Conservation (phyloP, 2,888 invertebrate genomes). For the Erynnis tages region DNA sequence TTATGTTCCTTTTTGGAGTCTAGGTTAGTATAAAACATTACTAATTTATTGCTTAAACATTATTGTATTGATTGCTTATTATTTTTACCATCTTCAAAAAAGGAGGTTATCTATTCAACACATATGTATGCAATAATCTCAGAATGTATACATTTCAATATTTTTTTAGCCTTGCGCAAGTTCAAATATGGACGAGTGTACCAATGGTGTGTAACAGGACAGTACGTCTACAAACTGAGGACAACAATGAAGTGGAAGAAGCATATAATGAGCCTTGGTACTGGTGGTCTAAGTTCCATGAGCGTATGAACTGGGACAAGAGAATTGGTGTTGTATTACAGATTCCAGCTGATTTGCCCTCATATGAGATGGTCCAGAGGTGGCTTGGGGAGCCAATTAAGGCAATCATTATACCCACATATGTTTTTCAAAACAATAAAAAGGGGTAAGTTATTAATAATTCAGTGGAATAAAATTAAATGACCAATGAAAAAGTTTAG, state of each 20-base stretch:
- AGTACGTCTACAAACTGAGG: slow-evolving; percentile 47
- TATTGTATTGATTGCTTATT: too few relatives aligned
- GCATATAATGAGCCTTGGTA: slow-evolving; percentile 86
- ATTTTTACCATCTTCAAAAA: too few relatives aligned
- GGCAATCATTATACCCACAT: slow-evolving; percentile 90
- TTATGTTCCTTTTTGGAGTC: slow-evolving; percentile 64
- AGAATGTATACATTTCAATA: too few relatives aligned
- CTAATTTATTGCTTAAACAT: too few relatives aligned
- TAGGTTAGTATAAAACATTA: background rate
- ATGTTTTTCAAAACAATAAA: slow-evolving; percentile 92
- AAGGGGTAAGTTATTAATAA: slow-evolving; percentile 91
- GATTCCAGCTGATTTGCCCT: slow-evolving; percentile 90
- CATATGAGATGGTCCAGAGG: slow-evolving; percentile 85
- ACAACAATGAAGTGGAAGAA: slow-evolving; percentile 61
- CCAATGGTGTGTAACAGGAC: slow-evolving; percentile 80
- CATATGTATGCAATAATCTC: too few relatives aligned
- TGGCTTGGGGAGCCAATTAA: slow-evolving; percentile 98
- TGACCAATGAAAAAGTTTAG: too few relatives aligned
- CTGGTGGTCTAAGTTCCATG: slow-evolving; percentile 90
- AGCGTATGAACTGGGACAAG: slow-evolving; percentile 76
- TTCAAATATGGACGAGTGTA: slow-evolving; percentile 85
- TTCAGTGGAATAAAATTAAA: too few relatives aligned
- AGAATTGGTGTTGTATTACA: slow-evolving; percentile 89
- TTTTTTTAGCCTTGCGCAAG: slow-evolving; percentile 56
- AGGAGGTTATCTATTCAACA: too few relatives aligned